These are phyloP conservation scores for Piscicola geometra DNA, from an alignment of 2,888 invertebrate species.

Conservation along the genomic window DNA sequence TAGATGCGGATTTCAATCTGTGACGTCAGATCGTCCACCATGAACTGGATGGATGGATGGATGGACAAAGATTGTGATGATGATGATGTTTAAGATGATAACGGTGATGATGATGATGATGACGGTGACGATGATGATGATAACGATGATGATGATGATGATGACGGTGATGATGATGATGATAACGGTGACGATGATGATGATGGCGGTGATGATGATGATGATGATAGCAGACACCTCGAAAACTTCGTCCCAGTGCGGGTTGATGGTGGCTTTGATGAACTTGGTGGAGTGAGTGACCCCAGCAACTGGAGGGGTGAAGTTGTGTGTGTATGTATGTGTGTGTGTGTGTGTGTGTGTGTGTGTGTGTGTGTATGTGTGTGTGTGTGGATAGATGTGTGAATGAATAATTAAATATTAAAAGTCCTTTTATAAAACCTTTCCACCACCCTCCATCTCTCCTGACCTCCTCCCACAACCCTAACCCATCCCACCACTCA, in stretches of 20 bases:
- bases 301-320: slow-evolving; percentile 30
- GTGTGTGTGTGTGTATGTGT: no score
- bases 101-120: slow-evolving; percentile 19
- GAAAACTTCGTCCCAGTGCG: slow-evolving; percentile 30
- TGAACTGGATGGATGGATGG: not conserved
- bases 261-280: slow-evolving; percentile 13
- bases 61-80: not conserved
- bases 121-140: slow-evolving; percentile 23
- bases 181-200: slow-evolving; percentile 17
- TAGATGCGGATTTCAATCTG: slow-evolving; percentile 26
- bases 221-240: slow-evolving; percentile 19
- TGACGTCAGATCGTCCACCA: slow-evolving; percentile 4
- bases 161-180: not conserved
- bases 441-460: no score
- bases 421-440: no score
- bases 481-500: no score
- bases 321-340: no score
- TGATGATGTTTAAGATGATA: no score
- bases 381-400: no score
- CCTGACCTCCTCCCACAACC: no score
- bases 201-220: slow-evolving; percentile 6
- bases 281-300: slow-evolving; percentile 15
- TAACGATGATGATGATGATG: slow-evolving; percentile 23
- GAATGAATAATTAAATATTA: no score
- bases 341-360: no score